Percentiles rank a stretch among this genome's conserved stretches.
Evolutionary conservation across 2,113 vertebrate genomes (phyloP).

Genomic region (Catharus fuscescens): DNA sequence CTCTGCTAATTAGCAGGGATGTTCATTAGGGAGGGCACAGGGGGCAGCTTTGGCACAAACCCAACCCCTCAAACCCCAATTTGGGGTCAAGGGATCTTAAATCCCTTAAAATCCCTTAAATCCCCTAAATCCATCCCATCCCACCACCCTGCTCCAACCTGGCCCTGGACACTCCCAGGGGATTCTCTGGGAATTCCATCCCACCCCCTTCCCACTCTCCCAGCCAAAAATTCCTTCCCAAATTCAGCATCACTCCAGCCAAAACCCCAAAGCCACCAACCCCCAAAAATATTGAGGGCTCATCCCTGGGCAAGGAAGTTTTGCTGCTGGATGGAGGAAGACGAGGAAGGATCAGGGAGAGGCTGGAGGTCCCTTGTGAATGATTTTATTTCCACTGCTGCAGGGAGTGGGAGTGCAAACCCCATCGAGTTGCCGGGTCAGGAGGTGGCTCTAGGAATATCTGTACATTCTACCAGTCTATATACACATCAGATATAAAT

Average conservation of each 20-base stretch:
- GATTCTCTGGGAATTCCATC: neutral
- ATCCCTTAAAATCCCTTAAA: no score
- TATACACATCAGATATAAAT: constrained; percentile 66
- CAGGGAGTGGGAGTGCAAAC: constrained; percentile 29
- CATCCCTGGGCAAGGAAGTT: fast-evolving
- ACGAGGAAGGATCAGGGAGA: neutral
- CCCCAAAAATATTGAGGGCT: fast-evolving
- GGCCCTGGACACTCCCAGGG: neutral
- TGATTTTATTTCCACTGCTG: constrained; percentile 65
- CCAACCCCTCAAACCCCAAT: no score
- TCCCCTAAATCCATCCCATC: no score
- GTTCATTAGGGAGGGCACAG: neutral
- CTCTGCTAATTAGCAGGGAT: neutral
- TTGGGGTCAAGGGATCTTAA: neutral
- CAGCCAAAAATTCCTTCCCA: neutral
- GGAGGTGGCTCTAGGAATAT: constrained; percentile 29
- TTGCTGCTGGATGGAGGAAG: neutral
- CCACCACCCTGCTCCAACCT: neutral
- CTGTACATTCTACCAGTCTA: constrained; percentile 65
- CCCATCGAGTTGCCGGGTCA: neutral
- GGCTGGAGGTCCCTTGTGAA: constrained; percentile 10
- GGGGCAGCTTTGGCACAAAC: no score
- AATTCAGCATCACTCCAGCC: neutral
- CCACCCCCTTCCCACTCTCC: neutral
- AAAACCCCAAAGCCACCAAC: neutral